Evolutionary conservation across 2,113 vertebrate genomes (phyloP), one percentile per base, ranked within the genome.

Genomic region (Lepisosteus osseus): DNA sequence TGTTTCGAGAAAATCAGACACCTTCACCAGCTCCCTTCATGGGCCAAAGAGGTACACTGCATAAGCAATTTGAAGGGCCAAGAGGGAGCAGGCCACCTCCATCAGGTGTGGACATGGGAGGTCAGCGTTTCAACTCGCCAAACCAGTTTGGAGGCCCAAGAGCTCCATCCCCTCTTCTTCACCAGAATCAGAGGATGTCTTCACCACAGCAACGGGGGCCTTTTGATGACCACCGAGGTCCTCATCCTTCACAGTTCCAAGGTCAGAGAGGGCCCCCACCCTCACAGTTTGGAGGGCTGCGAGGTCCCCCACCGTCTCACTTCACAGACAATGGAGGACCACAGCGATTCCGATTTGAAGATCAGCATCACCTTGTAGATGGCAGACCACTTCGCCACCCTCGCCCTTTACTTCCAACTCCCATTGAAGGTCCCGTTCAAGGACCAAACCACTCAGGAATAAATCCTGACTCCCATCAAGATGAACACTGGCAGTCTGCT

Each of bases 391-490:
- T 67, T 1, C 80, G 82, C 65, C 80, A 70, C 41, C 94, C 93
- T 55, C 82, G 90, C 75, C 93, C 94, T 11, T 89, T 97, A 73
- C 92, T 98, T 67, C 96, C 95, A 43, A 94, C 94, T 78, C 92
- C 93, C 0, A 84, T 88, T 7, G 75, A 86, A 74, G 90, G 92
- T 76, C 87, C 90, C 13, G 77, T 86, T 41, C 77, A 61, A 4
- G 72, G 73, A 4, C 75, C 77, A 1, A 82, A 82, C 73, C 71
- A 77, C 1, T 71, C 84, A 0, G 86, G 84, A 3, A 90, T 86
- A 14, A 92, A 87, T 72, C 75, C 86, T 0, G 88, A 92, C 41
- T 54, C 82, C 0, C 94, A 94, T 15, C 87, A 87, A 54, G 86
- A 89, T 0, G 89, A 91, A 11, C 94, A 85, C 54, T 96, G 95